phyloP scores from a whole-genome alignment of 2,113 vertebrate species.

The Microcebus lehilahytsara region DNA sequence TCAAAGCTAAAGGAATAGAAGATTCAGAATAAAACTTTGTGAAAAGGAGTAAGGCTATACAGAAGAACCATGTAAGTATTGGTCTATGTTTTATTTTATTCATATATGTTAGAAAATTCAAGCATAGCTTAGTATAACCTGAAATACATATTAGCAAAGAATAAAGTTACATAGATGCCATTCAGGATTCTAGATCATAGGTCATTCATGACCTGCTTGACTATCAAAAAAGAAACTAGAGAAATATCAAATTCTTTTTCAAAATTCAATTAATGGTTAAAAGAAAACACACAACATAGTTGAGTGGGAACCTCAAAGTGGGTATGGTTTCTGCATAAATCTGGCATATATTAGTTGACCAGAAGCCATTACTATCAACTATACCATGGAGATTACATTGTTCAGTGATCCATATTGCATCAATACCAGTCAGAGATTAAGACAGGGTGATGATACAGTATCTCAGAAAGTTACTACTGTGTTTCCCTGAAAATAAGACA shows the following conservation, averaged over 20 bases:
- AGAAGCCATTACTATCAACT: slow-evolving; percentile 5
- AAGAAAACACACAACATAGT: neutral
- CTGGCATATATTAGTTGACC: neutral
- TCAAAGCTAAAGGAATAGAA: slow-evolving; percentile 3
- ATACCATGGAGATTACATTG: neutral
- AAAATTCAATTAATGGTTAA: neutral
- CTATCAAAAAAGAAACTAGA: slow-evolving; percentile 17
- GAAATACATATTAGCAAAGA: slow-evolving; percentile 22
- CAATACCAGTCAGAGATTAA: neutral
- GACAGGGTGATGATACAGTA: neutral
- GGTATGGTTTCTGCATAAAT: slow-evolving; percentile 32
- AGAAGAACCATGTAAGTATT: neutral
- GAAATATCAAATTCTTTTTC: neutral
- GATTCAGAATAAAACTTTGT: neutral
- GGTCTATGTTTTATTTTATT: neutral
- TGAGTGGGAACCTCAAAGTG: neutral
- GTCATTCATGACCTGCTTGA: neutral
- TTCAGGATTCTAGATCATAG: slow-evolving; percentile 14
- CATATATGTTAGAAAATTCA: neutral
- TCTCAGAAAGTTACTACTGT: slow-evolving; percentile 9
- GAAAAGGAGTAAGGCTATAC: neutral
- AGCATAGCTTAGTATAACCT: neutral
- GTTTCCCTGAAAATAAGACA: too few relatives aligned
- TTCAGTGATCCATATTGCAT: neutral
- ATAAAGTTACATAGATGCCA: neutral